Percentiles rank a stretch among this genome's conserved stretches.
Evolutionary conservation across 2,797 vertebrate species (phyloP).

Genomic region (Lemur catta): DNA sequence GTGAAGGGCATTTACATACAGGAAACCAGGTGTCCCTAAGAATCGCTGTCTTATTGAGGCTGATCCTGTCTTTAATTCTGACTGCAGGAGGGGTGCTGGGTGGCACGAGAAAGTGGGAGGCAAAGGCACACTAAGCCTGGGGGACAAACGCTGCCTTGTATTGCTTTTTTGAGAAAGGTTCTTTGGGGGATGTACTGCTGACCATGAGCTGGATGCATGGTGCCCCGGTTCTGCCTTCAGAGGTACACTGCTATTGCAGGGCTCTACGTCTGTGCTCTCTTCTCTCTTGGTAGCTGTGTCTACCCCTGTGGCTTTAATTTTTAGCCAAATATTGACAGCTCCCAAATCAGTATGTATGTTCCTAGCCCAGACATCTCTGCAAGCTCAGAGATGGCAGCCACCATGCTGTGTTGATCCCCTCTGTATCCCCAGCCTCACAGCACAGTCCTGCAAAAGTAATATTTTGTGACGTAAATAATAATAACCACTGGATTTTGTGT

Average conservation of each 20-base stretch:
- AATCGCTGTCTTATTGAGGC: neutral
- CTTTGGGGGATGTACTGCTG: neutral
- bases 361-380: neutral
- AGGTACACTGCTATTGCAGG: neutral
- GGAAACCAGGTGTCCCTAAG: neutral
- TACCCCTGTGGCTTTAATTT: neutral
- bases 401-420: neutral
- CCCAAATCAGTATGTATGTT: neutral
- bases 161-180: neutral
- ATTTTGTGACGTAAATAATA: neutral
- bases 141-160: neutral
- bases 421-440: neutral
- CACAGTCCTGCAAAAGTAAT: neutral
- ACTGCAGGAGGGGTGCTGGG: neutral
- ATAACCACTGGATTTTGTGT: neutral
- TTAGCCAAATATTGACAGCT: neutral
- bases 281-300: neutral
- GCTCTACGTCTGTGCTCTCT: accelerated
- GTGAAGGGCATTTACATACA: neutral
- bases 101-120: neutral
- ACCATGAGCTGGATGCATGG: neutral
- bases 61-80: neutral
- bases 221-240: neutral
- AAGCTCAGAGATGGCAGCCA: neutral
- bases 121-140: neutral